Evolutionary conservation across 2,888 invertebrate species (phyloP).

Genomic region (Amiota mariae): DNA sequence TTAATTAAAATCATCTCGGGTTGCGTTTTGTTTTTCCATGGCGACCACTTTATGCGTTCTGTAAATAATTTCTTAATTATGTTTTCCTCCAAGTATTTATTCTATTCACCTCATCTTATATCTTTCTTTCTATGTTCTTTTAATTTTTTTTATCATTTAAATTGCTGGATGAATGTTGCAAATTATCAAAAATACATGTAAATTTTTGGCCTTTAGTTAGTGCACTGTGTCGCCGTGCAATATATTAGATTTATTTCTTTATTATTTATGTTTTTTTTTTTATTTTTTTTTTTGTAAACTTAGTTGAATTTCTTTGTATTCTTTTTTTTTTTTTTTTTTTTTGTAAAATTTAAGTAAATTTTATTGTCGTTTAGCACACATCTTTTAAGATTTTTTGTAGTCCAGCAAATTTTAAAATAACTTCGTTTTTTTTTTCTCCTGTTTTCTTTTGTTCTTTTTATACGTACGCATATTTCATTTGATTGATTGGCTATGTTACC

Average conservation of each 20-base stretch:
- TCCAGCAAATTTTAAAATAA: slow-evolving; percentile 72
- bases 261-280: background rate
- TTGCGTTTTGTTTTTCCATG: background rate
- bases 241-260: background rate
- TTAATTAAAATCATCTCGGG: no score
- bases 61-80: slow-evolving; percentile 45
- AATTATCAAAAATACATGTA: background rate
- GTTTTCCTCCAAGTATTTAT: background rate
- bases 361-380: slow-evolving; percentile 26
- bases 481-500: slow-evolving; percentile 48
- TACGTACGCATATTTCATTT: slow-evolving; percentile 24
- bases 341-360: slow-evolving; percentile 36
- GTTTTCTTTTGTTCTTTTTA: slow-evolving; percentile 61
- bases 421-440: slow-evolving; percentile 58
- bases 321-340: slow-evolving; percentile 6
- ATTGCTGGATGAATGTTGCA: slow-evolving; percentile 58
- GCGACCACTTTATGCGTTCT: slow-evolving; percentile 49
- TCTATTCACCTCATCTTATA: no score
- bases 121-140: no score
- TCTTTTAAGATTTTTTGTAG: slow-evolving; percentile 36
- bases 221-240: slow-evolving; percentile 5
- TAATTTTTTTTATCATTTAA: slow-evolving; percentile 41
- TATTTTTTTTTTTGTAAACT: background rate
- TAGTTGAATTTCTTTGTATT: background rate
- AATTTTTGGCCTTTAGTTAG: background rate